Conservation (phyloP, 2,797 vertebrate genomes). For the Artibeus jamaicensis region DNA sequence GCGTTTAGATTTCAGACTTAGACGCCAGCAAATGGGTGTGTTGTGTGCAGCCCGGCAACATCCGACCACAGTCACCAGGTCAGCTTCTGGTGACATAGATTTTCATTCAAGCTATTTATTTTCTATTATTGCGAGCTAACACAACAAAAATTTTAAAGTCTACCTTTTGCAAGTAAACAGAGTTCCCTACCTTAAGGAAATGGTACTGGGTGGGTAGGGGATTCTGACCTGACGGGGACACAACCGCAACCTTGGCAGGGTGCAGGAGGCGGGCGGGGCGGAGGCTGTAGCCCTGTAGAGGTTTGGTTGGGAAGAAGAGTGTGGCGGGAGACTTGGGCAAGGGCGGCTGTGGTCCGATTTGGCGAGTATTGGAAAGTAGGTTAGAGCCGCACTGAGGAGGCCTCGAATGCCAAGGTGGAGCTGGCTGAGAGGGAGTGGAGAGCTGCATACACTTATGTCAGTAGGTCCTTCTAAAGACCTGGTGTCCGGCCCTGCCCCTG, state of each 20-base stretch:
- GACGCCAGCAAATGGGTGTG: rapidly evolving
- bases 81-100: background rate
- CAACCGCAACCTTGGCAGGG: background rate
- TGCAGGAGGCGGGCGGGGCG: too few species aligned
- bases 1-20: background rate
- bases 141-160: background rate
- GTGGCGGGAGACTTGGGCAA: background rate
- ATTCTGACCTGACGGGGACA: background rate
- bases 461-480: background rate
- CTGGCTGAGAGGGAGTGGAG: background rate
- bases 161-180: background rate
- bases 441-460: background rate
- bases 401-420: background rate
- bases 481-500: background rate
- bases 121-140: background rate
- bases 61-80: rapidly evolving
- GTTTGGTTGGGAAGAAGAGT: background rate
- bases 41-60: background rate
- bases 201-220: background rate
- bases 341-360: background rate
- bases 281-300: background rate
- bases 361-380: background rate
- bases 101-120: background rate
- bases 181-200: background rate
- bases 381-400: background rate